Conservation (phyloP, 2,888 invertebrate genomes). For the Lathronympha strigana region DNA sequence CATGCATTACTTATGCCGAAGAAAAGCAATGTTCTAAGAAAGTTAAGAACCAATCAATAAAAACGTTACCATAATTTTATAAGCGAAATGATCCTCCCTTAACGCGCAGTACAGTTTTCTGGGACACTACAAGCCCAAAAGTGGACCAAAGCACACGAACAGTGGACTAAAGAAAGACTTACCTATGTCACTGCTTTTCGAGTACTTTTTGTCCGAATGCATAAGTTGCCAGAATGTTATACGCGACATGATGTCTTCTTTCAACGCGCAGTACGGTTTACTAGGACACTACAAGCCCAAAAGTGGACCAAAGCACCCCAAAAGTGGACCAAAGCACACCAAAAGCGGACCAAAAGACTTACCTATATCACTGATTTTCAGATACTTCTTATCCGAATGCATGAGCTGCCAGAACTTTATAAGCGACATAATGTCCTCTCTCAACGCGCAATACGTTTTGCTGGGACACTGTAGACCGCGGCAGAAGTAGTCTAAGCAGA, state of each 20-base stretch:
- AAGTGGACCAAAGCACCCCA: conserved; percentile 98
- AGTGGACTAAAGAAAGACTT: neutral
- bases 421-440: conserved; percentile 95
- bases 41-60: no score
- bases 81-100: no score
- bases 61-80: no score
- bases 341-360: conserved; percentile 46
- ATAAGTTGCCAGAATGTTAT: conserved; percentile 98
- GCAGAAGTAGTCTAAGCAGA: conserved; percentile 98
- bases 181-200: conserved; percentile 84
- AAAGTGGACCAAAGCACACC: conserved; percentile 84
- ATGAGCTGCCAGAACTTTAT: conserved; percentile 98
- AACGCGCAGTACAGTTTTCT: no score
- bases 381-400: conserved; percentile 96
- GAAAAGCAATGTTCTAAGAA: no score
- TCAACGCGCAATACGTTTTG: conserved; percentile 89
- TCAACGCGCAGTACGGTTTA: conserved; percentile 89
- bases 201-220: conserved; percentile 96
- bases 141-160: no score
- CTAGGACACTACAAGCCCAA: conserved; percentile 96
- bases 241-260: conserved; percentile 95
- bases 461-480: conserved; percentile 95
- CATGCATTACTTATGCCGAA: no score
- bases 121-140: no score
- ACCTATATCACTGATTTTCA: conserved; percentile 93